Conservation (phyloP, 2,113 vertebrate species). For the Ochotona curzoniae region DNA sequence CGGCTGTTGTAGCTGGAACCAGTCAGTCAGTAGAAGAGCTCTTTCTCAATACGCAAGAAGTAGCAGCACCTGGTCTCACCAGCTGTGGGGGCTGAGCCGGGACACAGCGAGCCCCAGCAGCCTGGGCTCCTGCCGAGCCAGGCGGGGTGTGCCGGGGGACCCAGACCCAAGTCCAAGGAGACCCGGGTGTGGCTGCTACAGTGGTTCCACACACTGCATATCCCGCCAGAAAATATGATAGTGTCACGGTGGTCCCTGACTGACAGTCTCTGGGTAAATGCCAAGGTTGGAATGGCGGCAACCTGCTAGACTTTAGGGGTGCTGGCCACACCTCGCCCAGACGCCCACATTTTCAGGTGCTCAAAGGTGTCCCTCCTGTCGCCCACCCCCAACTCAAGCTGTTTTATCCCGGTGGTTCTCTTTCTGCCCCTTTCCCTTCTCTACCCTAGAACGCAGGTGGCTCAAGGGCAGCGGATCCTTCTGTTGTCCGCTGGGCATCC, state of each 20-base stretch:
- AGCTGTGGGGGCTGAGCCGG: no score
- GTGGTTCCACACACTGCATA: no score
- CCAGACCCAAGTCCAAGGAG: not conserved
- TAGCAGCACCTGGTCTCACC: no score
- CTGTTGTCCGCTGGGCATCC: not conserved
- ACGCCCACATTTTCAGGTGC: not conserved
- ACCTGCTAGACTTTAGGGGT: no score
- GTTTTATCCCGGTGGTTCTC: not conserved
- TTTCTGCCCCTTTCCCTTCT: no score
- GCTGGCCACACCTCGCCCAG: not conserved
- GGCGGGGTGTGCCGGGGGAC: not conserved
- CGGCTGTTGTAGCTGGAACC: no score
- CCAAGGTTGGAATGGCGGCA: no score
- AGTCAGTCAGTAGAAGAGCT: no score
- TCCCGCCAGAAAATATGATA: no score
- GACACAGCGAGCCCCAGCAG: not conserved
- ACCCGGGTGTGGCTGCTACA: not conserved
- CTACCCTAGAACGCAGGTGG: not conserved
- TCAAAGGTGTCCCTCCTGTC: not conserved
- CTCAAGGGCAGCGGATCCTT: not conserved
- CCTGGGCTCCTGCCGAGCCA: not conserved
- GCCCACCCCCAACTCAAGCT: accelerated
- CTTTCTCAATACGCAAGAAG: no score
- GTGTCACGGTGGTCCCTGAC: no score
- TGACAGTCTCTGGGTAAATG: no score